Evolutionary conservation across 1,140 invertebrate species (phyloP).

Genomic region (Steinernema feltiae): DNA sequence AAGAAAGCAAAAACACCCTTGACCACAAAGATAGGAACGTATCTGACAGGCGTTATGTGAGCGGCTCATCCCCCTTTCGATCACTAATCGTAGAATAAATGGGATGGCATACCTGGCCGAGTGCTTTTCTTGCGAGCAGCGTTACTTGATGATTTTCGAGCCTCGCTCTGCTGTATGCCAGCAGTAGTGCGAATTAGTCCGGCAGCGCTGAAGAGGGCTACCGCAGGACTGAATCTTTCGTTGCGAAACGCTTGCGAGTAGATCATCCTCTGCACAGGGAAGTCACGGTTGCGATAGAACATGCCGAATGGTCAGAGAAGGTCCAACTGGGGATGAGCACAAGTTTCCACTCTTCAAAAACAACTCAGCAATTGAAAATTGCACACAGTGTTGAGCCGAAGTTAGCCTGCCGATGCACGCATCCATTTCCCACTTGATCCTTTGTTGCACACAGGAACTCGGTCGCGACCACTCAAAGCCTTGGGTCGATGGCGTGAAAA

Average conservation of each 20-base stretch:
- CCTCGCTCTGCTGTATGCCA: slow-evolving; percentile 34
- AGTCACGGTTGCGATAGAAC: slow-evolving; percentile 19
- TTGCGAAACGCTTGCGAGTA: slow-evolving; percentile 45
- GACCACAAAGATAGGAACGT: slow-evolving; percentile 8
- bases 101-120: slow-evolving; percentile 12
- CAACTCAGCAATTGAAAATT: slow-evolving; percentile 12
- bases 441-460: slow-evolving; percentile 4
- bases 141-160: slow-evolving; percentile 1
- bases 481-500: slow-evolving; percentile 6
- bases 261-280: slow-evolving; percentile 34
- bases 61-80: slow-evolving; percentile 4
- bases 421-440: slow-evolving; percentile 11
- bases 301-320: not conserved
- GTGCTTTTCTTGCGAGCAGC: slow-evolving; percentile 10
- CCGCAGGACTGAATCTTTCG: slow-evolving; percentile 47
- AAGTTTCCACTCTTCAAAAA: slow-evolving; percentile 24
- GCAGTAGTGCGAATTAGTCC: slow-evolving; percentile 46
- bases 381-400: slow-evolving; percentile 21
- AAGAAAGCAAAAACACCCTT: slow-evolving; percentile 1
- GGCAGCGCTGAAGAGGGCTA: slow-evolving; percentile 46
- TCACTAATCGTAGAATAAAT: slow-evolving; percentile 12
- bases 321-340: not conserved
- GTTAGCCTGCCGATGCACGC: slow-evolving; percentile 17
- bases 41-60: not conserved
- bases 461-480: not conserved